Percentiles rank a stretch among this genome's conserved stretches.
These are phyloP conservation scores for Acromyrmex heyeri DNA, from an alignment of 1,140 invertebrate genomes.

Conservation along the genomic window DNA sequence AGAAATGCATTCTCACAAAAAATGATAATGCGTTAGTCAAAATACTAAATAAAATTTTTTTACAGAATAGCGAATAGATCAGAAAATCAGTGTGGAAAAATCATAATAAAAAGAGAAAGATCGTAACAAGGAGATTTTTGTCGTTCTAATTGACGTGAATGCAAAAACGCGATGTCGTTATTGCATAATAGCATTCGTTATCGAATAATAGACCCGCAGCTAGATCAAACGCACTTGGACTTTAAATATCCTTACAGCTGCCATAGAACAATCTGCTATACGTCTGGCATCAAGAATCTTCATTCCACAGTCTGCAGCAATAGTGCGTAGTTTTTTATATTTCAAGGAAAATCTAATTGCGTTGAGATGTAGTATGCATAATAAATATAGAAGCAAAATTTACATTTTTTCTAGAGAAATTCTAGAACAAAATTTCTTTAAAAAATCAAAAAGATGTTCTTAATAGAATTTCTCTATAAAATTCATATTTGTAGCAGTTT, in stretches of 20 bases:
- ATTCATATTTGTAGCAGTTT: not conserved
- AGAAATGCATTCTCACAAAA: not conserved
- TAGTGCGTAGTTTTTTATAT: conserved; percentile 5
- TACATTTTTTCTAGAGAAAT: not conserved
- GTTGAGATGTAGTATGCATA: not conserved
- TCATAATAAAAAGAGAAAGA: not conserved
- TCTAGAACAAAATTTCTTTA: not conserved
- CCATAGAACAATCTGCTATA: not conserved
- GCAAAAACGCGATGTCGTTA: conserved; percentile 52
- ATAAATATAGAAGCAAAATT: conserved; percentile 16
- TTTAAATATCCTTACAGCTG: conserved; percentile 45
- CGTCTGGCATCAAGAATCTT: not conserved
- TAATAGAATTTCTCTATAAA: not conserved
- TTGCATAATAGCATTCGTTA: conserved; percentile 21
- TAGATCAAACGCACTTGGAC: conserved; percentile 42
- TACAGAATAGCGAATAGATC: not conserved
- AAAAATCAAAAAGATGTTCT: not conserved
- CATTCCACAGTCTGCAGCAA: conserved; percentile 21
- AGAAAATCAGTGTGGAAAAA: not conserved
- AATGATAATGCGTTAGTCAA: not conserved
- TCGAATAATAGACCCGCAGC: conserved; percentile 13
- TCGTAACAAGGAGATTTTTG: not conserved
- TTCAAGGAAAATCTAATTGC: not conserved
- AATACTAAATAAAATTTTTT: not conserved
- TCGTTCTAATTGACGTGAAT: not conserved